phyloP scores from a whole-genome alignment of 2,797 vertebrate species.

The Etheostoma nigrum region DNA sequence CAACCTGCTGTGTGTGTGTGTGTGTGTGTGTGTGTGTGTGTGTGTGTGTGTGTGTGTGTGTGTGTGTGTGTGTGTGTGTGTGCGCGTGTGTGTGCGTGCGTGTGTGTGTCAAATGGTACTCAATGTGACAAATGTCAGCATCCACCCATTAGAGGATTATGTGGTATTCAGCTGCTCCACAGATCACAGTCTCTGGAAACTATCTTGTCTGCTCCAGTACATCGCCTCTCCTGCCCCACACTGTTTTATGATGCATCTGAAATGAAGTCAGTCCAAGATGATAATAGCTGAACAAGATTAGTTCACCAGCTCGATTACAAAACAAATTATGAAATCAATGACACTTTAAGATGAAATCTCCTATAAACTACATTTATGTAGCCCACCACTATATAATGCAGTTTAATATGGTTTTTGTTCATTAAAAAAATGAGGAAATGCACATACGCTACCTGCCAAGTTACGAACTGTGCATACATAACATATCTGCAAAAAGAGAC shows the following conservation, averaged over 20 bases:
- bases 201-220: constrained; percentile 24
- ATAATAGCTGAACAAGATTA: not conserved
- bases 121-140: constrained; percentile 37
- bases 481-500: not conserved
- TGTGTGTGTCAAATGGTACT: constrained; percentile 51
- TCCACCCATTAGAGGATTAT: constrained; percentile 69
- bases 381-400: no score
- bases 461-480: not conserved
- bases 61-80: constrained; percentile 21
- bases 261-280: constrained; percentile 14
- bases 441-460: not conserved
- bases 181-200: constrained; percentile 53
- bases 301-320: not conserved
- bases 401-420: not conserved
- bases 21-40: constrained; percentile 6
- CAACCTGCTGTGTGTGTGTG: not conserved
- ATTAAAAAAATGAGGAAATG: not conserved
- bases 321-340: not conserved
- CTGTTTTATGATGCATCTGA: constrained; percentile 26
- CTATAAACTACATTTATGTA: not conserved
- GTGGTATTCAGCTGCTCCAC: constrained; percentile 34
- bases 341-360: not conserved
- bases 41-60: not conserved
- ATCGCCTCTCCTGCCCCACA: constrained; percentile 10
- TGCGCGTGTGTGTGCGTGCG: constrained; percentile 4